phyloP scores from a whole-genome alignment of 2,113 vertebrate species.

The Felis chaus region DNA sequence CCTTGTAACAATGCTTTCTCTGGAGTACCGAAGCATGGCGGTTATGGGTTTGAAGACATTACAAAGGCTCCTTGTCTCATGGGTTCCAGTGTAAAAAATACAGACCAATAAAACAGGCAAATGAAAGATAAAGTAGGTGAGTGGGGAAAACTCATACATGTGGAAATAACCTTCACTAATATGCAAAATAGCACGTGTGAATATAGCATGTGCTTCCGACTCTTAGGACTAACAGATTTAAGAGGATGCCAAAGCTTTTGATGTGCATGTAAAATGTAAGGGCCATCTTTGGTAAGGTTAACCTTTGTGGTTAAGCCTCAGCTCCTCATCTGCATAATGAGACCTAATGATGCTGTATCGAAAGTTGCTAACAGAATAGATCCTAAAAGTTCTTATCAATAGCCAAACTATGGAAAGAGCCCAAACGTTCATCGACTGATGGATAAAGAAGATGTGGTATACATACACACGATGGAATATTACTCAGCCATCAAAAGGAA shows the following conservation, averaged over 20 bases:
- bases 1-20: not conserved
- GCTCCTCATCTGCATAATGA: not conserved
- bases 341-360: not conserved
- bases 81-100: not conserved
- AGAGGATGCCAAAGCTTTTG: not conserved
- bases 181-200: not conserved
- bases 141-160: not conserved
- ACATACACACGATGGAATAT: not conserved
- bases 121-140: slow-evolving; percentile 19
- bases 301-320: slow-evolving; percentile 17
- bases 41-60: not conserved
- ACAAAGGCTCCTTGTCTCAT: not conserved
- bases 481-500: not conserved
- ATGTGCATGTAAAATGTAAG: not conserved
- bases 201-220: not conserved
- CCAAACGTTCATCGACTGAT: no score
- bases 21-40: not conserved
- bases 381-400: not conserved
- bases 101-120: not conserved
- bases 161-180: not conserved
- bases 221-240: not conserved
- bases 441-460: no score
- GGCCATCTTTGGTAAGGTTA: not conserved
- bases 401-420: no score
- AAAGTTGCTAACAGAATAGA: not conserved